Evolutionary conservation across 2,113 vertebrate species (phyloP).

Genomic region (Plestiodon gilberti): DNA sequence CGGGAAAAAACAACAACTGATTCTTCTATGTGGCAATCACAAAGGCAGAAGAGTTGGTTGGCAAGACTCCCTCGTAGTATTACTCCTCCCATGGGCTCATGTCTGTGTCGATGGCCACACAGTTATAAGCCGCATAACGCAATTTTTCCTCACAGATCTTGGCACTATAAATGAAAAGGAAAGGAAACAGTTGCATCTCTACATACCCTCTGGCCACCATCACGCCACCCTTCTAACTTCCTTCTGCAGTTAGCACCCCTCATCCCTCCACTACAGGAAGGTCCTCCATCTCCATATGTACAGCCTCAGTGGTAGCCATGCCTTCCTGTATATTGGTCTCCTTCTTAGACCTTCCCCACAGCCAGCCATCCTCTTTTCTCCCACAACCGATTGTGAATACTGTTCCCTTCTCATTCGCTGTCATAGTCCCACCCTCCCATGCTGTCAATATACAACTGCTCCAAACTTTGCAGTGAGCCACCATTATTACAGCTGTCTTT

Average conservation of each 20-base stretch:
- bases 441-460: neutral
- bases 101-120: conserved; percentile 96
- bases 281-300: neutral
- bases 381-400: neutral
- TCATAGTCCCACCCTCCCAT: neutral
- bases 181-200: neutral
- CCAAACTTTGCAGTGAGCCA: neutral
- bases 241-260: neutral
- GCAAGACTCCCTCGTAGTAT: conserved; percentile 22
- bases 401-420: neutral
- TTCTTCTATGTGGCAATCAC: conserved; percentile 12
- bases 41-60: neutral
- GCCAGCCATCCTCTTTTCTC: neutral
- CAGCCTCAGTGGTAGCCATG: neutral
- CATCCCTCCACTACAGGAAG: neutral
- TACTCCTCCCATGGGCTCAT: conserved; percentile 99
- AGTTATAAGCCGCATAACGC: conserved; percentile 97
- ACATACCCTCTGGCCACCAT: neutral
- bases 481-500: neutral
- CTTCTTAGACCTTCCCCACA: neutral
- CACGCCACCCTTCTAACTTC: neutral
- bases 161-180: conserved; percentile 75
- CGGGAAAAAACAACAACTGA: neutral
- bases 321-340: neutral
- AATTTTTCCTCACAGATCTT: conserved; percentile 96